Base-by-base conservation (phyloP, 2,797 vertebrate species). In the Lagorchestes hirsutus region DNA sequence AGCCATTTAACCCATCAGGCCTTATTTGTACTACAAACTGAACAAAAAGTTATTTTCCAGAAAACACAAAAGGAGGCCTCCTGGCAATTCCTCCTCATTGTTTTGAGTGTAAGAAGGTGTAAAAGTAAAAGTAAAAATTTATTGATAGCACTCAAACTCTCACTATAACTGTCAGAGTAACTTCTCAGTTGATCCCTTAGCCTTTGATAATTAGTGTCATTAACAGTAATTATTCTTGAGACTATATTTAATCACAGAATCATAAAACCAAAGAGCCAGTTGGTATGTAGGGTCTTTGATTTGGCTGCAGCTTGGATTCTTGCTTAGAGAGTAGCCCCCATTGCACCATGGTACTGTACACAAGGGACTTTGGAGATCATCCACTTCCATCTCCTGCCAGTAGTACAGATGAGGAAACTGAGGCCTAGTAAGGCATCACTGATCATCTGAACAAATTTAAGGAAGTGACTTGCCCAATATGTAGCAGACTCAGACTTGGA, bases 1-100 rank as follows among this genome's bases (percentile, higher is more conserved):
- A 67, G 50, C 87, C 90, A 95, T 67, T 93, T 92, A 56, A 91
- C 62, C 34, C 62, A 92, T 57, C 54, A 92, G 57, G 29, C 46
- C 56, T 54, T 94, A 59, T n/a, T 94, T 92, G 59, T 14, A 34
- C 14, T 91, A 56, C 54, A 93, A 87, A 90, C 40, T 92, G 62
- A 54, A 94, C 95, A 52, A 92, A 62, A 12, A 27, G 29, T 54
- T 95, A 50, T 95, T 93, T 12, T 52, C 4, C 67, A 14, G 1
- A n/a, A 54, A 94, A 46, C 2, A 0, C 14, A 74, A 55, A 95
- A 82, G 50, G 8, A 90, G 10, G 22, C 0, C n/a, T 54, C 0
- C n/a, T 54, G 2, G 0, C 9, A 93, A 5, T 0, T 14, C 0
- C 12, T 94, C 87, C 4, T 56, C 92, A n/a, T 34, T 12, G 1